These are phyloP conservation scores for Dexiosoma caninum DNA, from an alignment of 2,888 invertebrate genomes.

Conservation along the genomic window DNA sequence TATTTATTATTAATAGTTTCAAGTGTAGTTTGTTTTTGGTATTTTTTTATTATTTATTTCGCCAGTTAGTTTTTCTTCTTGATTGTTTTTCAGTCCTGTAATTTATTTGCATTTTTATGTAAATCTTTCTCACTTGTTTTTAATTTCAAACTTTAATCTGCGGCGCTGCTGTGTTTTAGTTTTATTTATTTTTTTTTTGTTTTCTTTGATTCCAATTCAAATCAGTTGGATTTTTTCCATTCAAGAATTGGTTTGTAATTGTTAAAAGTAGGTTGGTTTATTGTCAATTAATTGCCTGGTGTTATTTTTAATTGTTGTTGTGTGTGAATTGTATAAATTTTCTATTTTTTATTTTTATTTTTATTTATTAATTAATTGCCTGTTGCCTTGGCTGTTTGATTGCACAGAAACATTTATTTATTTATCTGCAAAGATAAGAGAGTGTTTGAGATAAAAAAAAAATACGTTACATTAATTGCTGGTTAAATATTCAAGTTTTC, in stretches of 20 bases:
- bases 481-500: slow-evolving; percentile 38
- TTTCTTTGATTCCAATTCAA: neutral
- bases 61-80: slow-evolving; percentile 4
- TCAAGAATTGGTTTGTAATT: slow-evolving; percentile 19
- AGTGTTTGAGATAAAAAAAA: slow-evolving; percentile 24
- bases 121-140: slow-evolving; percentile 32
- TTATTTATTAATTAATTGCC: slow-evolving; percentile 39
- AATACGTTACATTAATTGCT: slow-evolving; percentile 45
- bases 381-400: slow-evolving; percentile 1
- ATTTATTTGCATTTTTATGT: slow-evolving; percentile 44
- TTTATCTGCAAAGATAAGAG: slow-evolving; percentile 54
- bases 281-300: slow-evolving; percentile 44
- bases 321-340: slow-evolving; percentile 38
- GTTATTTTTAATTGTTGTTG: slow-evolving; percentile 29
- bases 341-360: neutral
- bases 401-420: slow-evolving; percentile 35
- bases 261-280: slow-evolving; percentile 31
- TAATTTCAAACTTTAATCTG: slow-evolving; percentile 9
- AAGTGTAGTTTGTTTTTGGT: slow-evolving; percentile 20
- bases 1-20: slow-evolving; percentile 59
- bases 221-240: slow-evolving; percentile 8
- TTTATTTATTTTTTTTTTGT: neutral
- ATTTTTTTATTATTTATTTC: neutral
- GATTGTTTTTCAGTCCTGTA: neutral
- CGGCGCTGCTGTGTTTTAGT: slow-evolving; percentile 2